Evolutionary conservation across 2,888 invertebrate genomes (phyloP).

Genomic region (Meloe dianella): DNA sequence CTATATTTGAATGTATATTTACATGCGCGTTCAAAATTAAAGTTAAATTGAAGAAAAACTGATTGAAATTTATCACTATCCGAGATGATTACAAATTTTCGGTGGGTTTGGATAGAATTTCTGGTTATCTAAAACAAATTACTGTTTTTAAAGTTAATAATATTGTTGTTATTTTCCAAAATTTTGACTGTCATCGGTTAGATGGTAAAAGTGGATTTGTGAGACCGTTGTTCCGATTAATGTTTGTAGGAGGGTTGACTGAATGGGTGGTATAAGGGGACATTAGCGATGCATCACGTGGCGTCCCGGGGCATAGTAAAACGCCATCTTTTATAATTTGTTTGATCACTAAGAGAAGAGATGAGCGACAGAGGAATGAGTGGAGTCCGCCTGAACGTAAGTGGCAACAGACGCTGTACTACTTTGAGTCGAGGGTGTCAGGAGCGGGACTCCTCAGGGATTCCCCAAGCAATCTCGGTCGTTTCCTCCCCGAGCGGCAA

Average conservation of each 20-base stretch:
- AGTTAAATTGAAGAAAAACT: not conserved
- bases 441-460: slow-evolving; percentile 60
- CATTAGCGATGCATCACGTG: slow-evolving; percentile 41
- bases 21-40: not conserved
- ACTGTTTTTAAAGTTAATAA: not conserved
- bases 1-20: not conserved
- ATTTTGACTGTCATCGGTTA: not conserved
- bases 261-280: slow-evolving; percentile 31
- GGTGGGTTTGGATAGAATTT: not conserved
- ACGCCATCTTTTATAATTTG: slow-evolving; percentile 59
- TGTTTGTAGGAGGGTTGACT: not conserved
- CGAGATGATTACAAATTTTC: not conserved
- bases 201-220: slow-evolving; percentile 2
- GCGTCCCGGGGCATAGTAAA: slow-evolving; percentile 33
- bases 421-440: slow-evolving; percentile 56
- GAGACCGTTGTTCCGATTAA: not conserved
- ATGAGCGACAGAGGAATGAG: slow-evolving; percentile 43
- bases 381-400: slow-evolving; percentile 45
- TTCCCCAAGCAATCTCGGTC: slow-evolving; percentile 58
- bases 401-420: slow-evolving; percentile 52
- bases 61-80: not conserved
- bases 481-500: slow-evolving; percentile 62
- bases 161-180: not conserved
- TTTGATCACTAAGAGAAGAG: slow-evolving; percentile 54
- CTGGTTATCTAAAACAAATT: not conserved